A percentile compares a stretch with the other conserved stretches of the same genome.
These are phyloP conservation scores for Silurus glanis DNA, from an alignment of 2,113 vertebrate genomes.

Conservation along the genomic window DNA sequence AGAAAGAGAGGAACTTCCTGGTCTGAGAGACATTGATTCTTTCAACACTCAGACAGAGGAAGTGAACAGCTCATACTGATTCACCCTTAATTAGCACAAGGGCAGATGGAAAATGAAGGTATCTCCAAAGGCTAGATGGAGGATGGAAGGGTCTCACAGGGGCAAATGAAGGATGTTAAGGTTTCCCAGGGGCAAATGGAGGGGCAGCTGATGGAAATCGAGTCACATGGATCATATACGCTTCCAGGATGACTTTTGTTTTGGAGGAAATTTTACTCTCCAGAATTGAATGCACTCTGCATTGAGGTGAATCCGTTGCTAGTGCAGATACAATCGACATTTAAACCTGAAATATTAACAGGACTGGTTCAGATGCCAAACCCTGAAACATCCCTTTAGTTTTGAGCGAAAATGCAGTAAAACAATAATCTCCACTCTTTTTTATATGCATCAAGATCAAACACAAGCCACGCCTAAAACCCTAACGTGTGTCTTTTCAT, in stretches of 20 bases:
- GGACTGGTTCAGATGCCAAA: neutral
- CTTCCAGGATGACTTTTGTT: neutral
- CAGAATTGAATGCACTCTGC: neutral
- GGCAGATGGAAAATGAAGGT: neutral
- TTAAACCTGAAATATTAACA: neutral
- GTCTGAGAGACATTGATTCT: constrained; percentile 1
- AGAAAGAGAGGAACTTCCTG: neutral
- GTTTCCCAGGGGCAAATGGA: neutral
- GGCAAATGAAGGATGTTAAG: neutral
- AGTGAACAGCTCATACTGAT: constrained; percentile 24
- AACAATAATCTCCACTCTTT: neutral
- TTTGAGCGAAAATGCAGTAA: neutral
- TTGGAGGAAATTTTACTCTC: neutral
- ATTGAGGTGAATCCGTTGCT: neutral
- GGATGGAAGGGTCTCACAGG: neutral
- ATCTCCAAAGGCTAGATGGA: neutral
- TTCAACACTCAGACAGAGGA: neutral
- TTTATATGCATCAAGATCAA: neutral
- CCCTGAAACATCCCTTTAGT: neutral
- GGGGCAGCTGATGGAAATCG: neutral
- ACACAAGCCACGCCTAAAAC: neutral
- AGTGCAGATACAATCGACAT: neutral
- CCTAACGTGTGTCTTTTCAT: neutral
- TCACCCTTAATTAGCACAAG: constrained; percentile 16
- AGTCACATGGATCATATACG: neutral